Conservation (phyloP, 37 sponge, comb jelly and placozoan species). For the Tethya wilhelma region DNA sequence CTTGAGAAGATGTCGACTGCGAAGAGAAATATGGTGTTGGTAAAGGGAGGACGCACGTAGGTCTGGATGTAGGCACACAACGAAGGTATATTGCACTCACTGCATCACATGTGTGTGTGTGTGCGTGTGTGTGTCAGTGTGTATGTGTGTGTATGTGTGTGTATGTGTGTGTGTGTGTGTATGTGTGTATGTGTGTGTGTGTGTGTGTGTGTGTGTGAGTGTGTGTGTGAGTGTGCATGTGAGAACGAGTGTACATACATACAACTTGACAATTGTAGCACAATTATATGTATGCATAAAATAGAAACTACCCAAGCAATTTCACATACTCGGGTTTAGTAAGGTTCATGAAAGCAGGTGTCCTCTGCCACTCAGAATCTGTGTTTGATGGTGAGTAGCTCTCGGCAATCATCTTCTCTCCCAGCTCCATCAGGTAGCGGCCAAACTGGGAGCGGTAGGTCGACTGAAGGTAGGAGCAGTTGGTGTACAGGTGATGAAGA, state of each 20-base stretch:
- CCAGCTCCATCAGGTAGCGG: not conserved
- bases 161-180: too few relatives aligned
- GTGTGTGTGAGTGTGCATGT: too few relatives aligned
- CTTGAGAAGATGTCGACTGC: conserved; percentile 62
- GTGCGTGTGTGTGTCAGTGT: too few relatives aligned
- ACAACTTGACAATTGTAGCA: too few relatives aligned
- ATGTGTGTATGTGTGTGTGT: too few relatives aligned
- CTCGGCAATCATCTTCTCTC: conserved; percentile 14
- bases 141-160: too few relatives aligned
- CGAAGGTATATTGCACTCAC: conserved; percentile 30
- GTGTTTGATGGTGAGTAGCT: conserved; percentile 28
- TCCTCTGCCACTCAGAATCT: conserved; percentile 34
- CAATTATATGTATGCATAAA: too few relatives aligned
- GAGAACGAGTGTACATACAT: too few relatives aligned
- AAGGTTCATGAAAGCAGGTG: not conserved
- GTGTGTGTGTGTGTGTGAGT: too few relatives aligned
- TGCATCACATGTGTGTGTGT: too few relatives aligned
- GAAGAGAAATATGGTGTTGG: conserved; percentile 53
- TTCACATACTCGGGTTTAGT: conserved; percentile 45
- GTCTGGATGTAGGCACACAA: conserved; percentile 17
- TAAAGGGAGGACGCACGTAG: conserved; percentile 12
- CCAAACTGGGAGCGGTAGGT: conserved; percentile 35
- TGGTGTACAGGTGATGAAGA: conserved; percentile 71
- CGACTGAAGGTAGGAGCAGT: conserved; percentile 69
- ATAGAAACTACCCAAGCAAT: too few relatives aligned